These are phyloP conservation scores for Hassar affinis DNA, from an alignment of 2,113 vertebrate genomes.

Conservation along the genomic window DNA sequence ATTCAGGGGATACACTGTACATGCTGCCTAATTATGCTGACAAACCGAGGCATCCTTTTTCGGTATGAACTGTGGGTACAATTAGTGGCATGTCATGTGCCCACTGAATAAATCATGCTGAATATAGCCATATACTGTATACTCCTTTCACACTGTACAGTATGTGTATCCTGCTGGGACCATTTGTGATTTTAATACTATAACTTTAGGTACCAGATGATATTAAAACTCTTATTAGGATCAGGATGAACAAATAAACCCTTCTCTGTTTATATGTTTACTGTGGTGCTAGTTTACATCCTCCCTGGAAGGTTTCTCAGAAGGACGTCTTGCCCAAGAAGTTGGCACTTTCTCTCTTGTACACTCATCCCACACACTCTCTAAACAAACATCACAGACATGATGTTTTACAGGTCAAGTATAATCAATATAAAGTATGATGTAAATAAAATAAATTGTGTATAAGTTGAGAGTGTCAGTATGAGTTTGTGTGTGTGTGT, in stretches of 20 bases:
- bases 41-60: background rate
- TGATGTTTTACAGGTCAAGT: background rate
- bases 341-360: background rate
- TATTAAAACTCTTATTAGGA: background rate
- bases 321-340: background rate
- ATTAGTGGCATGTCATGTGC: background rate
- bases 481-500: background rate
- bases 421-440: background rate
- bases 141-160: too few species aligned
- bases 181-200: too few species aligned
- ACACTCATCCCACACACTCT: background rate
- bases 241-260: background rate
- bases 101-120: background rate
- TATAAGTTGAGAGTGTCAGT: background rate
- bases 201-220: background rate
- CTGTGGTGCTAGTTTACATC: background rate
- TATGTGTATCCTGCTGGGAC: too few species aligned
- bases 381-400: background rate
- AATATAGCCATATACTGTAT: background rate
- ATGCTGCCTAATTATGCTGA: background rate
- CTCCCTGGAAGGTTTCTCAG: background rate
- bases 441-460: background rate
- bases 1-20: background rate
- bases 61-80: background rate
- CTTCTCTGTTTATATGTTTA: background rate